Evolutionary conservation across 1,140 invertebrate species (phyloP).

Genomic region (Drosophila hydei): DNA sequence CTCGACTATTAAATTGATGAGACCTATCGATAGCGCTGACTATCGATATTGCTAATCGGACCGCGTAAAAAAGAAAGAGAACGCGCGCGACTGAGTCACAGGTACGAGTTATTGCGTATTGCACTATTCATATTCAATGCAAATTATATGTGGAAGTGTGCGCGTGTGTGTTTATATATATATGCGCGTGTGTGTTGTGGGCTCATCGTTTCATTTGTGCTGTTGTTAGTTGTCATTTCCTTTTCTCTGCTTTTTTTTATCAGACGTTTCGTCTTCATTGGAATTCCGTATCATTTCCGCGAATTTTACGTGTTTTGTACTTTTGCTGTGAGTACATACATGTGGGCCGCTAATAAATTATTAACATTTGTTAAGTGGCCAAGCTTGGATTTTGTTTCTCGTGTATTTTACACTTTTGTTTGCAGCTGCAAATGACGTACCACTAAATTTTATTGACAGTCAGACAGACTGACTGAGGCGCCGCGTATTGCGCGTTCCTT

Average conservation of each 20-base stretch:
- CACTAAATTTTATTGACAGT: constrained; percentile 17
- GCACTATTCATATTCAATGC: constrained; percentile 31
- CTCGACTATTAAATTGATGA: constrained; percentile 6
- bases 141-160: constrained; percentile 13
- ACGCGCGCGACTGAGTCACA: constrained; percentile 30
- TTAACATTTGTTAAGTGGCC: constrained; percentile 61
- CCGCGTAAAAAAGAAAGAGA: not conserved
- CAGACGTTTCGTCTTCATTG: constrained; percentile 48
- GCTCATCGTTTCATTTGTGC: constrained; percentile 34
- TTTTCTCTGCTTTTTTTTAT: constrained; percentile 46
- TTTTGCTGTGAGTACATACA: constrained; percentile 20
- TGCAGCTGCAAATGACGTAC: constrained; percentile 29
- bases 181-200: not conserved
- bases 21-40: constrained; percentile 23
- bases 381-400: constrained; percentile 24
- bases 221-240: constrained; percentile 33
- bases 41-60: constrained; percentile 40
- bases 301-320: constrained; percentile 56
- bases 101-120: constrained; percentile 33
- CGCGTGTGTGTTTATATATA: constrained; percentile 7
- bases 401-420: not conserved
- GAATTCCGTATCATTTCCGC: constrained; percentile 75
- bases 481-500: constrained; percentile 59
- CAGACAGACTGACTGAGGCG: constrained; percentile 57
- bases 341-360: constrained; percentile 52